Conservation (phyloP, 2,888 invertebrate genomes). For the Parthenolecanium corni region DNA sequence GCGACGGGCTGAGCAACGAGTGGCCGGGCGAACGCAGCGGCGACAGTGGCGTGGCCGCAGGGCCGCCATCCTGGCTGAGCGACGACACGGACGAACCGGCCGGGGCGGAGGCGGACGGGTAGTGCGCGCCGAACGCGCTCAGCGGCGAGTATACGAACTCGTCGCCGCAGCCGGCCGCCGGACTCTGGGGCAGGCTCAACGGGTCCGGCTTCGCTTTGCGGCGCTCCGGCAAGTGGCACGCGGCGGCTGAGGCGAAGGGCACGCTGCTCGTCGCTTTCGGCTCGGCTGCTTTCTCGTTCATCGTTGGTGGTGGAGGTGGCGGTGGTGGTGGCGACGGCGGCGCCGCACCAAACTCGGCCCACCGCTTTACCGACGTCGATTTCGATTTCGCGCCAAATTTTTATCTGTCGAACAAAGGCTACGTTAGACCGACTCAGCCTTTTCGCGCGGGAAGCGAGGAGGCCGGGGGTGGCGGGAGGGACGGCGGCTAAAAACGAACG, state of each 20-base stretch:
- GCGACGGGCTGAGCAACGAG: not conserved
- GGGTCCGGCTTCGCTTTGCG: not conserved
- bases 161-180: not conserved
- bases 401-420: too few species aligned
- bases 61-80: not conserved
- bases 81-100: slow-evolving; percentile 20
- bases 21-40: slow-evolving; percentile 33
- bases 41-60: slow-evolving; percentile 41
- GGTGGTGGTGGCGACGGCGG: not conserved
- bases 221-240: too few species aligned
- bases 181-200: slow-evolving; percentile 2
- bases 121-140: slow-evolving; percentile 10
- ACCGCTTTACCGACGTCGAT: not conserved
- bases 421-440: too few species aligned
- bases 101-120: not conserved
- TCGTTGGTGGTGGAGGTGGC: not conserved
- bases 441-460: too few species aligned
- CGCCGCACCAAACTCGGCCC: not conserved
- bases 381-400: not conserved
- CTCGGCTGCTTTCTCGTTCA: not conserved
- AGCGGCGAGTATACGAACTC: slow-evolving; percentile 11
- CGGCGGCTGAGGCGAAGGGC: not conserved
- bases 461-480: too few species aligned
- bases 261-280: not conserved
- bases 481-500: too few species aligned